Percentiles rank a stretch among this genome's conserved stretches.
Conservation (phyloP, 2,888 invertebrate species). For the Napeogenes inachia region DNA sequence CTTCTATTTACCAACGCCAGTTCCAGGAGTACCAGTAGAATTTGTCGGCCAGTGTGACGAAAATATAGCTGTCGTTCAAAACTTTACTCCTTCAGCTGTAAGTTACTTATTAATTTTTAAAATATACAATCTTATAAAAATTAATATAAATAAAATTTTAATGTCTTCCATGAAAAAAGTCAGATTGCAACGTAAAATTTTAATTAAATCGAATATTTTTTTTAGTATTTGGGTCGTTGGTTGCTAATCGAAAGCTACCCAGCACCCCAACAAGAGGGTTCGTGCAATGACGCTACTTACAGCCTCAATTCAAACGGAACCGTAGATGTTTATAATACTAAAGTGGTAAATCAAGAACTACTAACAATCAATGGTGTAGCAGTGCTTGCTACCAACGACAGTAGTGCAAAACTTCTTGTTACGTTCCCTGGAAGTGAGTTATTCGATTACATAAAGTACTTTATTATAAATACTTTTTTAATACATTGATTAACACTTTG, state of each 20-base stretch:
- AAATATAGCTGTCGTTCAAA: constrained; percentile 41
- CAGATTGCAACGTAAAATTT: not conserved
- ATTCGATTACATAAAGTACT: not conserved
- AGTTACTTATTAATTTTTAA: constrained; percentile 23
- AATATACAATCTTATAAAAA: not conserved
- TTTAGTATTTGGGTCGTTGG: constrained; percentile 67
- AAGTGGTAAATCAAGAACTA: constrained; percentile 60
- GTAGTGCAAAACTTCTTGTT: constrained; percentile 74
- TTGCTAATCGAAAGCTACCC: constrained; percentile 80
- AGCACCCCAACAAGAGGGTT: constrained; percentile 75
- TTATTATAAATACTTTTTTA: not conserved
- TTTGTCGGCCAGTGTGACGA: constrained; percentile 52
- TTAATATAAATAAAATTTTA: not conserved
- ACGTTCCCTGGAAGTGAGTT: constrained; percentile 71
- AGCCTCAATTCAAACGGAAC: constrained; percentile 41
- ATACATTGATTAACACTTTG: too few relatives aligned
- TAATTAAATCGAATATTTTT: constrained; percentile 14
- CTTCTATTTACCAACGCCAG: constrained; percentile 49
- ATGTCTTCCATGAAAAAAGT: not conserved
- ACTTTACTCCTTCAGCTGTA: constrained; percentile 46
- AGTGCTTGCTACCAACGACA: constrained; percentile 50
- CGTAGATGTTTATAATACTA: constrained; percentile 44
- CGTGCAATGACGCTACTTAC: constrained; percentile 79
- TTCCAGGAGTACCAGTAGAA: constrained; percentile 41
- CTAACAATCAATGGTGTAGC: constrained; percentile 71